These are phyloP conservation scores for Leptinotarsa undecemlineata DNA, from an alignment of 1,140 invertebrate genomes.

Conservation along the genomic window DNA sequence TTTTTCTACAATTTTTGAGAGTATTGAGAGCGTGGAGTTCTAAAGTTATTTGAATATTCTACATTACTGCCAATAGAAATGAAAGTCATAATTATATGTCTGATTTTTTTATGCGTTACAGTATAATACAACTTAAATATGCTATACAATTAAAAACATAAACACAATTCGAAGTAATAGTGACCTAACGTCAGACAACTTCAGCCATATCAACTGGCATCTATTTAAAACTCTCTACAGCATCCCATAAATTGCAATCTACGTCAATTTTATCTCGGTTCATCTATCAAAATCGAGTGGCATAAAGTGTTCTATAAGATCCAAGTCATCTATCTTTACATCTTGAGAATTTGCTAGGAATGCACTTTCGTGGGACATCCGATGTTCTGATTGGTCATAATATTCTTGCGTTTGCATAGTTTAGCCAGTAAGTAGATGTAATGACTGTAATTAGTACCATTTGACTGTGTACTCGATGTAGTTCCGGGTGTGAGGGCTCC, in stretches of 20 bases:
- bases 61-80: no score
- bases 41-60: no score
- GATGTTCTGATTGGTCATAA: conserved; percentile 57
- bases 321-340: conserved; percentile 60
- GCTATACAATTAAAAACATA: no score
- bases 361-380: conserved; percentile 49
- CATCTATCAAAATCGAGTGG: conserved; percentile 71
- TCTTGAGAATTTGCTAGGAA: conserved; percentile 24
- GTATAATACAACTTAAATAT: no score
- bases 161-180: no score
- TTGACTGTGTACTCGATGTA: conserved; percentile 49
- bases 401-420: conserved; percentile 64
- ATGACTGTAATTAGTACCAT: conserved; percentile 61
- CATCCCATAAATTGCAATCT: conserved; percentile 77
- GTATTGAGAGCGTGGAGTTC: no score
- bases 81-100: no score
- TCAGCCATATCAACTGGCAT: conserved; percentile 54
- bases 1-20: no score
- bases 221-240: conserved; percentile 80
- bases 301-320: conserved; percentile 73
- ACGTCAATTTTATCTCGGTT: conserved; percentile 75
- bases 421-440: conserved; percentile 77
- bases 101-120: no score
- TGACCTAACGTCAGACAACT: background rate
- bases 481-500: conserved; percentile 52